These are phyloP conservation scores for Meiosimyza decipiens DNA, from an alignment of 2,888 invertebrate genomes.

Conservation along the genomic window DNA sequence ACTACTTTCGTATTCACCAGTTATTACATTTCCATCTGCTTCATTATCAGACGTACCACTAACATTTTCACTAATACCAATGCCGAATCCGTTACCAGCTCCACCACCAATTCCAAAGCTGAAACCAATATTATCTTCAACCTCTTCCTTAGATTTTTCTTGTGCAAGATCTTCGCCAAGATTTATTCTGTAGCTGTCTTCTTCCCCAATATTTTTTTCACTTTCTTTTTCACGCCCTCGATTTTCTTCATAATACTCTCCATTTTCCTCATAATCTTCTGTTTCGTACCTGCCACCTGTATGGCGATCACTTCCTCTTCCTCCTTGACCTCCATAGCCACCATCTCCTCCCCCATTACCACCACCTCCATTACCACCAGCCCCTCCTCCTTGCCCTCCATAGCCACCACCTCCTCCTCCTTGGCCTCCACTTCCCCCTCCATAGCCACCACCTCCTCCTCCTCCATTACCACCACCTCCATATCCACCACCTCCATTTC, in stretches of 20 bases:
- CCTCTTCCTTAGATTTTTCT: too few species aligned
- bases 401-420: constrained; percentile 32
- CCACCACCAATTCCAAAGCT: constrained; percentile 29
- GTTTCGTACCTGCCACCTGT: not conserved
- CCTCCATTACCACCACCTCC: constrained; percentile 28
- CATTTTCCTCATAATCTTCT: not conserved
- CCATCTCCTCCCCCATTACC: too few species aligned
- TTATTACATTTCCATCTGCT: constrained; percentile 6
- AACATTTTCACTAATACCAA: constrained; percentile 17
- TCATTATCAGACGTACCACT: not conserved
- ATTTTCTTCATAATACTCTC: not conserved
- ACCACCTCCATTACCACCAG: constrained; percentile 29
- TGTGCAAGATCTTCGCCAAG: not conserved
- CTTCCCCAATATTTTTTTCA: not conserved
- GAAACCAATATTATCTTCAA: not conserved
- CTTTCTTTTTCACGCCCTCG: not conserved
- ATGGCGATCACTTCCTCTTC: constrained; percentile 32
- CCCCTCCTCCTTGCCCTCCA: constrained; percentile 21
- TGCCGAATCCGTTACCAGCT: constrained; percentile 30
- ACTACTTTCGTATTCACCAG: constrained; percentile 25
- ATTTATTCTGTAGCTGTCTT: constrained; percentile 7
- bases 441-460: constrained; percentile 30
- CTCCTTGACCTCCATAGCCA: constrained; percentile 18
- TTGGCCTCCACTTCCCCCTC: constrained; percentile 29
- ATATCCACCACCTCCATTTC: not conserved